A percentile compares a stretch with the other conserved stretches of the same genome.
These are phyloP conservation scores for Sympetrum striolatum DNA, from an alignment of 2,888 invertebrate species.

Conservation along the genomic window DNA sequence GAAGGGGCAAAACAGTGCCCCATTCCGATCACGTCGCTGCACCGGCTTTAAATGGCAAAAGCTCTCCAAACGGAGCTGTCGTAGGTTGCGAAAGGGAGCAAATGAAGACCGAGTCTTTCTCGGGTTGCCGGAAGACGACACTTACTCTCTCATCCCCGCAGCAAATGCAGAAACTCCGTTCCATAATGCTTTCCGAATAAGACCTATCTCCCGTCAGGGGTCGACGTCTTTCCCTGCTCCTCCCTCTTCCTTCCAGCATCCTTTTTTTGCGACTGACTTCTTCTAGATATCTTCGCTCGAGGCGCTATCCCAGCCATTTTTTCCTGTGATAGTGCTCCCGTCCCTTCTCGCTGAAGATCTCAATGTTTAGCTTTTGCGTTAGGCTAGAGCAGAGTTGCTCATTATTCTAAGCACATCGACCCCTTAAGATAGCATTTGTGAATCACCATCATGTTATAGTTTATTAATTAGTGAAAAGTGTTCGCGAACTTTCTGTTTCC, in stretches of 20 bases:
- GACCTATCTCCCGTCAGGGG: neutral
- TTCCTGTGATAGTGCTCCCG: neutral
- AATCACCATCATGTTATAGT: no score
- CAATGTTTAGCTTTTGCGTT: neutral
- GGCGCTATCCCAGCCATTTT: neutral
- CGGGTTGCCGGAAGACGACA: neutral
- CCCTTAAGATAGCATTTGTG: no score
- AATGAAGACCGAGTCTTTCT: neutral
- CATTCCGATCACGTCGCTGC: slow-evolving; percentile 18
- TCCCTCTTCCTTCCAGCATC: neutral
- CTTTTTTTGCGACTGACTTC: neutral
- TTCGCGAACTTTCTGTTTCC: no score
- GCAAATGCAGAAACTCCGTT: neutral
- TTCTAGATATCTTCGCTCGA: neutral
- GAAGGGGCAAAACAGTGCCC: neutral
- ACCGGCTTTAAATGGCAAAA: neutral
- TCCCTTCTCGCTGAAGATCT: neutral
- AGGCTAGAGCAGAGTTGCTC: no score
- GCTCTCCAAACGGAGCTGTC: neutral
- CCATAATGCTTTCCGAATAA: neutral
- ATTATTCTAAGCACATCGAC: no score
- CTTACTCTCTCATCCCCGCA: neutral
- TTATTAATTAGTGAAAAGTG: no score
- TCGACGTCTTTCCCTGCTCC: neutral
- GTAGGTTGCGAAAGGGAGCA: neutral